Evolutionary conservation across 2,113 vertebrate species (phyloP), one percentile per base, ranked within the genome.

Genomic region (Cebus imitator): DNA sequence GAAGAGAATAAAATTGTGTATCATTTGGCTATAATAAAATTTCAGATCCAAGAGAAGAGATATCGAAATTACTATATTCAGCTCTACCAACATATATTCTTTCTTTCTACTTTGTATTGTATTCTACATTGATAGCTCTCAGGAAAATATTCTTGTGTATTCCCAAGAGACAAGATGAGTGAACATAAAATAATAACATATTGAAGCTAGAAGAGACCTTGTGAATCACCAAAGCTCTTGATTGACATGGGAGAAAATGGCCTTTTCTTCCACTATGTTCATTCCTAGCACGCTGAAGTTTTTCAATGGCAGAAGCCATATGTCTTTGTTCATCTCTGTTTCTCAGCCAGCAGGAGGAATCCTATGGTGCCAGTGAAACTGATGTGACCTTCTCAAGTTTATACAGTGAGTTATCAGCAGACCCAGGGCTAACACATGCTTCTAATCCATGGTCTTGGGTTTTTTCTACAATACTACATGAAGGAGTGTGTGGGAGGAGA

Each of bases 1-100:
- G 35, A 72, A 91, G 45, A 95, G 12, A 95, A 90, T 50, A 72
- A 93, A 97, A 96, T 52, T 87, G 9, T 57, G 8, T 89, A 70
- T 87, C 83, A 80, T 32, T 93, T 81, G 11, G 1, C 55, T 85
- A 1, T 84, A 86, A 83, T 75, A 64, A 96, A 93, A 88, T 91
- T 73, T 81, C 61, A 94, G 37, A 83, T 18, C 43, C 27, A 64
- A 73, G 48, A 89, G 21, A 94, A 81, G 66, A 87, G 14, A 21
- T 75, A 12, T 12, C 61, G 40, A 90, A 82, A 76, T 86, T 72
- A 64, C 45, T 90, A n/a, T 61, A 6, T 23, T 92, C 50, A 43
- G 21, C 21, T 73, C 30, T 73, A 64, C 45, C 18, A 50, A 66
- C 16, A 87, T 18, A 61, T 43, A 70, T 64, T 90, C 72, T 87